phyloP scores from a whole-genome alignment of 2,113 vertebrate species.

The Raja brachyura region DNA sequence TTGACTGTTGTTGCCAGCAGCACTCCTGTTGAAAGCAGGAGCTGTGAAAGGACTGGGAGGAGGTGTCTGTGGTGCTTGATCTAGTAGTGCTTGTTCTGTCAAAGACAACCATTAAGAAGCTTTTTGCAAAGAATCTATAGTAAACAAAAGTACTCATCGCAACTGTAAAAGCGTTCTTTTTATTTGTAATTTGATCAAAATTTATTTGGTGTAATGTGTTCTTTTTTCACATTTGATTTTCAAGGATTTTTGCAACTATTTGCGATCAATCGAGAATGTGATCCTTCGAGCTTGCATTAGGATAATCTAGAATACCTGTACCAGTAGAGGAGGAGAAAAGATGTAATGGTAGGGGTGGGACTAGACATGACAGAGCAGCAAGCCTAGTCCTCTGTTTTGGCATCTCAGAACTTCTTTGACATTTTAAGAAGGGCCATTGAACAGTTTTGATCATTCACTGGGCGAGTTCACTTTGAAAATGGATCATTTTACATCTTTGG shows the following conservation, averaged over 20 bases:
- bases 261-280: not conserved
- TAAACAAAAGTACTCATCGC: not conserved
- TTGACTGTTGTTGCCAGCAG: constrained; percentile 74
- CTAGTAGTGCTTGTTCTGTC: constrained; percentile 82
- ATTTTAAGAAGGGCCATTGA: not conserved
- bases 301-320: not conserved
- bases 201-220: not conserved
- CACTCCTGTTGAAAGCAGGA: constrained; percentile 81
- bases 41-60: constrained; percentile 94
- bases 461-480: not conserved
- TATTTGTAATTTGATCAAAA: not conserved
- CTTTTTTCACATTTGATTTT: not conserved
- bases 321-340: not conserved
- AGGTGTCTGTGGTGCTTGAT: constrained; percentile 85
- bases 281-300: not conserved
- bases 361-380: not conserved
- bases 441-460: no score
- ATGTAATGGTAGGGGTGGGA: not conserved
- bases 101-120: constrained; percentile 41
- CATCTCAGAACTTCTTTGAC: not conserved
- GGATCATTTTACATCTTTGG: not conserved
- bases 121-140: not conserved
- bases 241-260: not conserved
- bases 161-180: not conserved
- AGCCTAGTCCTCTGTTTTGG: not conserved